These are phyloP conservation scores for Zoanthus solanderi DNA, from an alignment of 92 coral and sea anemone genomes.

Conservation along the genomic window DNA sequence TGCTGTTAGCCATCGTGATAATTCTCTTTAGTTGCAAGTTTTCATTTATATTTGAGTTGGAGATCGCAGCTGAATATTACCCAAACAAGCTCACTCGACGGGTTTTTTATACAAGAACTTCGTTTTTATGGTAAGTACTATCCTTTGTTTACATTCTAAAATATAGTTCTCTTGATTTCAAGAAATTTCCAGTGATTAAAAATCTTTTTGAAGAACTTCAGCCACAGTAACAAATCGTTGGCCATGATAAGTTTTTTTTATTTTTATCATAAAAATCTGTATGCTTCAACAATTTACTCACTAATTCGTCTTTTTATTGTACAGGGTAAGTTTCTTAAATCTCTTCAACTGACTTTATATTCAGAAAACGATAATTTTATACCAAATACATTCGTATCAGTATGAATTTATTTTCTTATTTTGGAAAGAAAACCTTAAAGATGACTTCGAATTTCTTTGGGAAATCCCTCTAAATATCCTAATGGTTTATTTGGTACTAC, in stretches of 20 bases:
- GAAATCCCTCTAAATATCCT: conserved; percentile 3
- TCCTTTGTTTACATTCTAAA: conserved; percentile 49
- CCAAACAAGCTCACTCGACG: conserved; percentile 52
- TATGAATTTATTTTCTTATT: conserved; percentile 12
- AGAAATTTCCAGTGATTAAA: conserved; percentile 48
- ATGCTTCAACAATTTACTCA: conserved; percentile 30
- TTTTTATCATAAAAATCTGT: conserved; percentile 37
- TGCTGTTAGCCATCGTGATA: conserved; percentile 94
- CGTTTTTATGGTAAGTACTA: conserved; percentile 79
- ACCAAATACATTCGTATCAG: conserved; percentile 11
- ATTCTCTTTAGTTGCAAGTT: conserved; percentile 78
- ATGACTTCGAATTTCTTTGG: conserved; percentile 27
- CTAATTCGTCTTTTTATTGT: conserved; percentile 1
- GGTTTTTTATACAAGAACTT: conserved; percentile 18
- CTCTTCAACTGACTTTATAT: not conserved
- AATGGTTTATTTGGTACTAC: not conserved
- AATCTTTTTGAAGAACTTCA: conserved; percentile 47
- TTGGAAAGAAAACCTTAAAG: conserved; percentile 41
- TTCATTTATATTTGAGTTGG: conserved; percentile 68
- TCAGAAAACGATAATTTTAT: not conserved
- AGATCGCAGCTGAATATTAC: conserved; percentile 73
- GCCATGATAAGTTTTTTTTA: not conserved
- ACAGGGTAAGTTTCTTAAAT: not conserved
- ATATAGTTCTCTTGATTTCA: conserved; percentile 48
- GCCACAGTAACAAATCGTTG: conserved; percentile 22